Base-by-base conservation (phyloP, 1,140 invertebrate genomes). In the Aricia agestis region DNA sequence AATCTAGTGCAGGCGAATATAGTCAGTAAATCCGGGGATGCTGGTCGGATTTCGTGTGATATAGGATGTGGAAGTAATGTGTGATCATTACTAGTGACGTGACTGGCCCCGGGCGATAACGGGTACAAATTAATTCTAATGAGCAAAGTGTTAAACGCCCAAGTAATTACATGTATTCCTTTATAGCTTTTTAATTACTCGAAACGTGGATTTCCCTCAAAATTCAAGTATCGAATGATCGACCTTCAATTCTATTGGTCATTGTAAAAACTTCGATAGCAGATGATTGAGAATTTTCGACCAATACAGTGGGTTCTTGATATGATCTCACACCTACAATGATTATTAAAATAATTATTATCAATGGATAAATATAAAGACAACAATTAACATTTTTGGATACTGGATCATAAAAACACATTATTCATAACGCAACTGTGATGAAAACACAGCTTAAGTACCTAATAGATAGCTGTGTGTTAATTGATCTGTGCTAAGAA, bases 61-160 rank as follows among this genome's bases (percentile, higher is more conserved):
- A 7, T 42, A 42, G 41, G 9, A 65, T 32, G 10, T 65, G 5
- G 19, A 9, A 15, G 7, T 31, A 31, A 65, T 13, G 25, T 15
- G 45, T 13, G 11, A 52, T 52, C 45, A 52, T 52, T 52, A 52
- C 45, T 75, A 76, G 74, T 71, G 76, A 79, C 45, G 76, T 72
- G 78, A 79, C 79, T 76, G 68, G 69, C 45, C 45, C 45, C 45
- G 45, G 45, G 45, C 45, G 45, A 52, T 52, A 52, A 52, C 45
- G 45, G 45, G 45, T 52, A 52, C 11, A 52, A 52, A 87, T 86
- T 84, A 81, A 83, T 80, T 80, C 78, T 87, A 87, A 87, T 85
- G 81, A 85, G 79, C 69, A 57, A 76, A 81, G 77, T 83, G 82
- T 78, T 84, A 85, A 84, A 80, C 76, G 76, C 74, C 72, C 67